Evolutionary conservation across 2,797 vertebrate genomes (phyloP).

Genomic region (Myoxocephalus aenaeus): DNA sequence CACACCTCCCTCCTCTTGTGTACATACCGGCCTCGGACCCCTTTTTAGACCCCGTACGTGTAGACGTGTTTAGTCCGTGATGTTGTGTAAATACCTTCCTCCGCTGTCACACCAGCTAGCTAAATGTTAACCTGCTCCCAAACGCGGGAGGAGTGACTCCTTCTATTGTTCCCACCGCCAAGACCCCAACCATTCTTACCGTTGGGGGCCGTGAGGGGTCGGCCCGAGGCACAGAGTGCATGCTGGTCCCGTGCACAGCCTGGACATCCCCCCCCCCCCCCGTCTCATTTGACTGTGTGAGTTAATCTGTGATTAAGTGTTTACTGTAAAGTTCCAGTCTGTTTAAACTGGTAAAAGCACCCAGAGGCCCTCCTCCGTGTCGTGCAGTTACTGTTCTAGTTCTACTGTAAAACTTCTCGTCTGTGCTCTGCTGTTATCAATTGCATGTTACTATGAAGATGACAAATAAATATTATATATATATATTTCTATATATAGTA

Average conservation of each 20-base stretch:
- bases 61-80: constrained; percentile 67
- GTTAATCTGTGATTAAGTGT: constrained; percentile 72
- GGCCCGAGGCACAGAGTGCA: constrained; percentile 68
- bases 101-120: constrained; percentile 30
- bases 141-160: constrained; percentile 24
- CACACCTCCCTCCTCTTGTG: constrained; percentile 66
- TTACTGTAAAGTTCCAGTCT: constrained; percentile 77
- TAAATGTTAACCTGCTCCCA: constrained; percentile 50
- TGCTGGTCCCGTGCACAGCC: constrained; percentile 78
- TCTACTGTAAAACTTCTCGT: constrained; percentile 80
- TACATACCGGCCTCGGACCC: constrained; percentile 56
- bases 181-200: constrained; percentile 7
- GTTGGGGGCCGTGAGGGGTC: constrained; percentile 46
- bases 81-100: constrained; percentile 69
- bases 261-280: constrained; percentile 37
- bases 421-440: constrained; percentile 84
- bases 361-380: constrained; percentile 51
- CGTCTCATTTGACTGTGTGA: constrained; percentile 62
- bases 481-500: constrained; percentile 82
- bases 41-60: constrained; percentile 52
- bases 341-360: constrained; percentile 57
- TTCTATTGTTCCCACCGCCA: constrained; percentile 35
- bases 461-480: constrained; percentile 80
- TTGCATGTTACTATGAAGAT: constrained; percentile 83
- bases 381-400: constrained; percentile 79